Conservation (phyloP, 1,140 invertebrate genomes). For the Arctopsyche grandis region DNA sequence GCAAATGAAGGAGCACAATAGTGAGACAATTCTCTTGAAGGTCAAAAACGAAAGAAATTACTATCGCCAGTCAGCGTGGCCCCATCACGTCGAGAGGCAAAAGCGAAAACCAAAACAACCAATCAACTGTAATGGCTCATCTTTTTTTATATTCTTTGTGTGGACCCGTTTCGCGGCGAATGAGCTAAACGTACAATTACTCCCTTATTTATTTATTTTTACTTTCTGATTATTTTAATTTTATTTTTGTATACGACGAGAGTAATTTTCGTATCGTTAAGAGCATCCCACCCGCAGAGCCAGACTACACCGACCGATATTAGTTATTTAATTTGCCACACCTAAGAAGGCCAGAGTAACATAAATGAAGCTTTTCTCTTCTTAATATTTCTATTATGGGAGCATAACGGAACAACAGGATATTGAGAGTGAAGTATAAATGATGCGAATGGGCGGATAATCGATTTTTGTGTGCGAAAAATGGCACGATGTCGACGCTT, state of each 20-base stretch:
- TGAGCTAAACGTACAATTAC: neutral
- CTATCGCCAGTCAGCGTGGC: neutral
- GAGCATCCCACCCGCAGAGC: conserved; percentile 4
- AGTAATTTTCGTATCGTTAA: neutral
- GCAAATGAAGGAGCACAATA: neutral
- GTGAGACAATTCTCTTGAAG: neutral
- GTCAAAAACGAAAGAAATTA: neutral
- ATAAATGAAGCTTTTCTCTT: too few species aligned
- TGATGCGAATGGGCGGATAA: neutral
- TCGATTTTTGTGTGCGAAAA: neutral
- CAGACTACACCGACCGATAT: neutral
- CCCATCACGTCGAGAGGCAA: neutral
- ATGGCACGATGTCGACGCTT: neutral
- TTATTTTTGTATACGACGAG: neutral
- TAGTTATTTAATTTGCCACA: conserved; percentile 2
- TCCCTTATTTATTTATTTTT: neutral
- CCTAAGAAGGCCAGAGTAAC: neutral
- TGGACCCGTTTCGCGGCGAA: neutral
- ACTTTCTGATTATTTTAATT: neutral
- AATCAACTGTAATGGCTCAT: conserved; percentile 2
- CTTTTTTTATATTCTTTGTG: neutral
- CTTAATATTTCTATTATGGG: too few species aligned
- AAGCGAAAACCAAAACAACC: conserved; percentile 8
- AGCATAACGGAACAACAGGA: neutral
- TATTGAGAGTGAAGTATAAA: conserved; percentile 11